Percentiles rank a stretch among this genome's conserved stretches.
phyloP scores from a whole-genome alignment of 2,113 vertebrate species.

The Craseonycteris thonglongyai region DNA sequence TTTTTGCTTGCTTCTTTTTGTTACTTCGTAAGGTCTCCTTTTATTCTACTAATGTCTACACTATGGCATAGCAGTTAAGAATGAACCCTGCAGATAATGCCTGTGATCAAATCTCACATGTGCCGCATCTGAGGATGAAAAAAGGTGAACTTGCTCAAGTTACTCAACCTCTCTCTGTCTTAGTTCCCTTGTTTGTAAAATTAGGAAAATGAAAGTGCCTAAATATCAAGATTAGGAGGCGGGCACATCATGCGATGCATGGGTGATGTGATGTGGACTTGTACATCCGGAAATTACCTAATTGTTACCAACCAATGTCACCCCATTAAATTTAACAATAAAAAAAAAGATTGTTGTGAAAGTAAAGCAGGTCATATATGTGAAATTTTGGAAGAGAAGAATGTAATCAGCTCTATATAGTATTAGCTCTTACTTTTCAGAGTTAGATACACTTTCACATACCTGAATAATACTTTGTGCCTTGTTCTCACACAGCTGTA shows the following conservation, averaged over 20 bases:
- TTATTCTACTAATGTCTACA: neutral
- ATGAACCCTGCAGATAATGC: neutral
- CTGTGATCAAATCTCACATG: neutral
- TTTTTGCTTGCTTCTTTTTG: neutral
- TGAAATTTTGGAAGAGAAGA: neutral
- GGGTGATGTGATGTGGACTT: no score
- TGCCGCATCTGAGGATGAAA: neutral
- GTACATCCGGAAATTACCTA: no score
- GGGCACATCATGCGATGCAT: no score
- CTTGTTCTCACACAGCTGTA: neutral
- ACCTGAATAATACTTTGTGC: neutral
- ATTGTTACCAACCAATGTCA: no score
- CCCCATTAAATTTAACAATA: no score
- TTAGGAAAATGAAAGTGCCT: neutral
- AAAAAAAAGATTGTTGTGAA: neutral
- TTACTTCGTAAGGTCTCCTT: neutral
- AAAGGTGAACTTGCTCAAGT: neutral
- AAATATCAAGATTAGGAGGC: no score
- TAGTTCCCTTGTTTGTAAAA: neutral
- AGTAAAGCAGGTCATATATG: neutral
- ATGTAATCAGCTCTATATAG: neutral
- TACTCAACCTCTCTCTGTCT: neutral
- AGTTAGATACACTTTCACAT: neutral
- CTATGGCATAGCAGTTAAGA: neutral
- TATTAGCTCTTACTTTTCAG: neutral